phyloP scores from a whole-genome alignment of 2,888 invertebrate species.

The Nomada flava region DNA sequence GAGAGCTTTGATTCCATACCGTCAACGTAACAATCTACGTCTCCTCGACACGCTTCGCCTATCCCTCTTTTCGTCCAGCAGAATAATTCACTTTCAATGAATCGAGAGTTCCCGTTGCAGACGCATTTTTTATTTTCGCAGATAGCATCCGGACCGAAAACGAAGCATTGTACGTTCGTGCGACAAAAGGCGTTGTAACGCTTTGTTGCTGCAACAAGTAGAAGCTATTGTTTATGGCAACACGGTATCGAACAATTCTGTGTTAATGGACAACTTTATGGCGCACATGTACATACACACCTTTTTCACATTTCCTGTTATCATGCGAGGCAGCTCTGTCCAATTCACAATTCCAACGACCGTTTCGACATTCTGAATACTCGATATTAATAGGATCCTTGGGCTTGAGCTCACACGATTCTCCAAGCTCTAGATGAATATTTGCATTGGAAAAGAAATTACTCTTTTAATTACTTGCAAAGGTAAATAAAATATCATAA shows the following conservation, averaged over 20 bases:
- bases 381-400: constrained; percentile 48
- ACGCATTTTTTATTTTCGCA: constrained; percentile 68
- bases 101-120: constrained; percentile 75
- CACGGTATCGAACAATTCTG: background rate
- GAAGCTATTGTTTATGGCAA: background rate
- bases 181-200: constrained; percentile 65
- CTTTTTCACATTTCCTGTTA: constrained; percentile 73
- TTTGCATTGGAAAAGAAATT: constrained; percentile 1
- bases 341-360: constrained; percentile 71
- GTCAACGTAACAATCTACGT: constrained; percentile 73
- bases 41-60: constrained; percentile 65
- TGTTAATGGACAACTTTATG: background rate
- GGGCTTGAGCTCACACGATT: constrained; percentile 60
- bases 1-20: constrained; percentile 38
- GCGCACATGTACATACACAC: constrained; percentile 61
- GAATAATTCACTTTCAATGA: constrained; percentile 68
- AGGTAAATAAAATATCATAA: too few species aligned
- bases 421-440: constrained; percentile 74
- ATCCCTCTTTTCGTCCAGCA: constrained; percentile 77
- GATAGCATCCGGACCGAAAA: constrained; percentile 75
- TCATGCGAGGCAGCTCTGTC: constrained; percentile 63
- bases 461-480: background rate
- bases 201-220: constrained; percentile 60
- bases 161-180: constrained; percentile 71
- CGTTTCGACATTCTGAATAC: constrained; percentile 69